Evolutionary conservation across 2,888 invertebrate species (phyloP), one percentile per base, ranked within the genome.

Genomic region (Lasioglossum pauxillum): DNA sequence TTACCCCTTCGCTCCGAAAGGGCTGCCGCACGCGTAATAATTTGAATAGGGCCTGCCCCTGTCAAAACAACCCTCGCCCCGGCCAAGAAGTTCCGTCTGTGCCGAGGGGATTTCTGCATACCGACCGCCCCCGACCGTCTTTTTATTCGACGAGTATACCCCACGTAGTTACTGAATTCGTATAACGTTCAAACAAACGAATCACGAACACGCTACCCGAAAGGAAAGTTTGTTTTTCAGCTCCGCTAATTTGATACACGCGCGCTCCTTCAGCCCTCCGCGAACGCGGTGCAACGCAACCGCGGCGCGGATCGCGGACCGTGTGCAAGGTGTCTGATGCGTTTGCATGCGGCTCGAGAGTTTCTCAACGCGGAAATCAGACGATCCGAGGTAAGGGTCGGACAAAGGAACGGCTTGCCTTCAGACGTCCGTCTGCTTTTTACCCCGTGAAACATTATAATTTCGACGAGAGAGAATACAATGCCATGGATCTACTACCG

Each of bases 61-160:
- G 88, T 86, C 89, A 78, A 91, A 89, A 91, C 91, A 88, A 90
- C 89, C 90, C 89, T 90, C 87, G 83, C 83, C 75, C 80, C 84
- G 83, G 67, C 77, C 87, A 78, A 89, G 84, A 89, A 89, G 86
- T 90, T 90, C 85, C 85, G 84, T 82, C 86, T 87, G 85, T 82
- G 78, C 83, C 75, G 79, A 88, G 86, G 83, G 82, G 82, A 78
- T 86, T 83, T 89, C 83, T 57, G 57, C 80, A 49, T 71, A 19
- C 80, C 69, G 67, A 41, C 81, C 79, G 38, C 74, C 23, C 80
- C 76, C 76, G 60, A 64, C 82, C 74, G 83, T 69, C 82, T 89
- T 88, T 90, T 88, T 87, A 86, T 85, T 72, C 82, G 71, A 23
- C 78, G 81, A 77, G 86, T 38, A 85, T 86, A 75, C 85, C 38